Evolutionary conservation across 2,888 invertebrate genomes (phyloP).

Genomic region (Papilio gigon): DNA sequence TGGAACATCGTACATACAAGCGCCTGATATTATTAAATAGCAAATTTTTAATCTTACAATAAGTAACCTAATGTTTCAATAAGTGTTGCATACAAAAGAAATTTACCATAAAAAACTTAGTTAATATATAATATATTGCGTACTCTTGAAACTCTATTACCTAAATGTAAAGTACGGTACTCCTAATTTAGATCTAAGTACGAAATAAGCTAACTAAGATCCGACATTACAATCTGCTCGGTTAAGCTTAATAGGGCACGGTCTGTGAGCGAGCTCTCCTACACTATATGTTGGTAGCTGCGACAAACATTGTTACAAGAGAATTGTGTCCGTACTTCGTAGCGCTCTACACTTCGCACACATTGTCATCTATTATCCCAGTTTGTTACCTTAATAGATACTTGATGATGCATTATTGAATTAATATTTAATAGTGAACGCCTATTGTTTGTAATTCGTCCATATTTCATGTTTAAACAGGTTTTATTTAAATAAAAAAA

Average conservation of each 20-base stretch:
- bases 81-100: background rate
- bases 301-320: slow-evolving; percentile 28
- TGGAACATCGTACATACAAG: background rate
- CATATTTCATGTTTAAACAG: too few relatives aligned
- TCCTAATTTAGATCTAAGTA: background rate
- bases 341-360: slow-evolving; percentile 18
- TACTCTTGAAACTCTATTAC: background rate
- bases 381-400: slow-evolving; percentile 12
- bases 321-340: slow-evolving; percentile 10
- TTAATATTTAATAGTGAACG: too few relatives aligned
- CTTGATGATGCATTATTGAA: background rate
- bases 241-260: slow-evolving; percentile 30
- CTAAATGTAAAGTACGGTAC: background rate
- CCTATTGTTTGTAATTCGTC: too few relatives aligned
- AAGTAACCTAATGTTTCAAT: background rate
- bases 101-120: background rate
- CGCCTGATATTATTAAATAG: background rate
- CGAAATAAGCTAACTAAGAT: slow-evolving; percentile 15
- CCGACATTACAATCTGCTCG: slow-evolving; percentile 10
- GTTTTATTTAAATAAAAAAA: too few relatives aligned
- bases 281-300: background rate
- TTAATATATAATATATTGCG: background rate
- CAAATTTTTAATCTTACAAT: background rate
- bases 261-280: slow-evolving; percentile 18
- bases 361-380: slow-evolving; percentile 4